Evolutionary conservation across 2,113 vertebrate species (phyloP), one percentile per base, ranked within the genome.

Genomic region (Piliocolobus tephrosceles): DNA sequence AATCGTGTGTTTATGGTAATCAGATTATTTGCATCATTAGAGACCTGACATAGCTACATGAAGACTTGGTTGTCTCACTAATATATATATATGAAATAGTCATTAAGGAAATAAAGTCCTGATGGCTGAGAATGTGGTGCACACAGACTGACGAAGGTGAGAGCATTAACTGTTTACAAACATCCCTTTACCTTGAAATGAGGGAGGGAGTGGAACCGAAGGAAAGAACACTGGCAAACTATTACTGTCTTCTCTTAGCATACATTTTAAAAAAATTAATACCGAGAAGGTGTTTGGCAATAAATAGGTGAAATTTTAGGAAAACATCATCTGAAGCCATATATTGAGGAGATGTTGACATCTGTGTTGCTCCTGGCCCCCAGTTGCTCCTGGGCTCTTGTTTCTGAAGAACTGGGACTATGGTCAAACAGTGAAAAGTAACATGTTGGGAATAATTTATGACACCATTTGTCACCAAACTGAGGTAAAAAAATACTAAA

Each of bases 1-100:
- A 72, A 88, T 50, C 5, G 3, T 73, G 85, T 35, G 23, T 94
- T 94, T 91, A 78, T 86, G 73, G 55, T 84, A 70, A 82, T 90
- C 45, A 85, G 47, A 94, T 97, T 95, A 93, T 87, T 82, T 95
- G 88, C 61, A 84, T 87, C 82, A 52, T 93, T 95, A 96, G 92
- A 80, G 83, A 66, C 83, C 52, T 13, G 12, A 68, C 58, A 47
- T 25, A 89, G 85, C 81, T 40, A 78, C 38, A 18, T 35, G 14
- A 88, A n/a, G 95, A 94, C 58, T 50, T 20, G 1, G 8, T 81
- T 75, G 27, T 90, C 85, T 96, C 79, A 47, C 72, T 93, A 79
- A 91, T 93, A 61, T 73, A 35, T 50, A 76, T 68, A 35, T 50
- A 83, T 68, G 47, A 96, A 70, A 82, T 83, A 90, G 83, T 91